phyloP scores from a whole-genome alignment of 2,113 vertebrate species.

The Upupa epops region DNA sequence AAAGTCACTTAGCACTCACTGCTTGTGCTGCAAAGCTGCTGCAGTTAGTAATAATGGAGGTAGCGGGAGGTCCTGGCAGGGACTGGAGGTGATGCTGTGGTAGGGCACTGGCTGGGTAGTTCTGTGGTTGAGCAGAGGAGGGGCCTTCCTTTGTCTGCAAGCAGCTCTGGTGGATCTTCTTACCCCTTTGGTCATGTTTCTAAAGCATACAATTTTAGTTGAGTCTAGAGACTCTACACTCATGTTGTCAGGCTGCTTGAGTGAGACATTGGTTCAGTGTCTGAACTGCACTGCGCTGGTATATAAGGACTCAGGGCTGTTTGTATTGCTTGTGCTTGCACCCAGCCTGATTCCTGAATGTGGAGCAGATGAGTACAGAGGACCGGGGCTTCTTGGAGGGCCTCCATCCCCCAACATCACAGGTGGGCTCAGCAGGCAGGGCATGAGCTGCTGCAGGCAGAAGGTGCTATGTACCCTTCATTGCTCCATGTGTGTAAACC shows the following conservation, averaged over 20 bases:
- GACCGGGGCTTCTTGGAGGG: not conserved
- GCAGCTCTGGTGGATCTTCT: not conserved
- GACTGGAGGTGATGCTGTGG: not conserved
- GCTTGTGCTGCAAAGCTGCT: not conserved
- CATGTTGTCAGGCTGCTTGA: not conserved
- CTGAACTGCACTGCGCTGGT: not conserved
- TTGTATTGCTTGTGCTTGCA: not conserved
- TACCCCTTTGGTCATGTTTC: not conserved
- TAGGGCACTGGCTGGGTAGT: not conserved
- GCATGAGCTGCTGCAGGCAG: not conserved
- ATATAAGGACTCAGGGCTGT: not conserved
- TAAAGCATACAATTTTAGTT: not conserved
- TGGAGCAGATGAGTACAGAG: fast-evolving
- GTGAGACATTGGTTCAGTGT: not conserved
- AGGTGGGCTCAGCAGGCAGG: not conserved
- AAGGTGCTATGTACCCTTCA: not conserved
- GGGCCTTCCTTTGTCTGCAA: not conserved
- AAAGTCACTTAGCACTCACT: not conserved
- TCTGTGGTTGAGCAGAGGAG: not conserved
- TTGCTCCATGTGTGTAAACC: fast-evolving
- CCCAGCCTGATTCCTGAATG: not conserved
- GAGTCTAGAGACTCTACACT: not conserved
- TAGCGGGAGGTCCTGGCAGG: not conserved
- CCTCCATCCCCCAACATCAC: fast-evolving
- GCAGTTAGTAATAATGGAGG: not conserved